Base-by-base conservation (phyloP, 2,888 invertebrate species). In the Rhagium mordax region DNA sequence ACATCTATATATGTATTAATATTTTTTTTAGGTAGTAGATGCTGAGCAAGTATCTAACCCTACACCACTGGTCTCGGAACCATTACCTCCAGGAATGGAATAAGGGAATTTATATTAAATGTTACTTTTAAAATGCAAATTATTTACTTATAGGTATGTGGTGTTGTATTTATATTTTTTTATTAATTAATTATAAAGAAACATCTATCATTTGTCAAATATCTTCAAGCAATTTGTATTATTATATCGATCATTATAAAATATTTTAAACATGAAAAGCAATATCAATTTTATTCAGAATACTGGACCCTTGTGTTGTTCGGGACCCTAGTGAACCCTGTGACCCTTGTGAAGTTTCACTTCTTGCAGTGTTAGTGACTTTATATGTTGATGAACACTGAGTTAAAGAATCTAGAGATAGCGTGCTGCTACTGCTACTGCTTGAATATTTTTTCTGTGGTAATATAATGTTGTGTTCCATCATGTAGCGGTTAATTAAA, bases 71-170 rank as follows among this genome's bases (percentile, higher is more conserved):
- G 10, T 51, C 7, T 69, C 88, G 33, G 88, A 88, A 78, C 88
- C 88, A 16, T 77, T 88, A 69, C 88, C 88, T 5, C 88, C 88
- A 0, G 88, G 88, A 53, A 88, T 88, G 88, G 88, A 88, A 24
- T 88, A 80, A 82, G 10, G 29, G 8, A 61, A 27, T 55, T 64
- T 18, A 51, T 24, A 33, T 2, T 21, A 51, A 47, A 33, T 1
- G n/a, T 41, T 41, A 41, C 29, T 29, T n/a, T 53, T 20, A 20
- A 20, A 29, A 41, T n/a, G n/a, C 10, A 41, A 41, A 41, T 10
- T 33, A 33, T 33, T 13, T 33, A 33, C 24, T 47, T 48, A 13
- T 41, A 41, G 41, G n/a, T 41, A n/a, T 41, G 41, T 10, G 13
- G n/a, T 61, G 15, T 48, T 61, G 48, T 61, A 61, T 21, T 20